These are phyloP conservation scores for Sericinus montela DNA, from an alignment of 2,888 invertebrate species.

Conservation along the genomic window DNA sequence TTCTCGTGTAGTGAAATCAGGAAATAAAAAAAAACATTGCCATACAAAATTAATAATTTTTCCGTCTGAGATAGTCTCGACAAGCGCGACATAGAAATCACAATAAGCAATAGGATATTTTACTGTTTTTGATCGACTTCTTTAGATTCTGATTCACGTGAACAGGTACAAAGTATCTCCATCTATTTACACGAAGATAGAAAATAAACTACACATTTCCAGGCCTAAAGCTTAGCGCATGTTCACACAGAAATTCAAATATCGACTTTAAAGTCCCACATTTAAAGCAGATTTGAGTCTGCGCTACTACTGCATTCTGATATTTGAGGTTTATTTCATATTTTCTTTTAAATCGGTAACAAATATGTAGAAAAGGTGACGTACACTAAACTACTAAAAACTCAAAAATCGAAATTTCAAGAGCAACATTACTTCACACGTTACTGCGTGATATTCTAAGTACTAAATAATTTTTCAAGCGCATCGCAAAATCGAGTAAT, in stretches of 20 bases:
- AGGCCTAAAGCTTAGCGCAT: background rate
- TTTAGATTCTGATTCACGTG: conserved; percentile 52
- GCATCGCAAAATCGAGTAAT: conserved; percentile 33
- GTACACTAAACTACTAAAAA: conserved; percentile 6
- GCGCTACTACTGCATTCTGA: background rate
- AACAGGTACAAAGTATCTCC: conserved; percentile 72
- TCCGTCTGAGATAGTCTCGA: background rate
- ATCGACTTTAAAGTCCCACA: background rate
- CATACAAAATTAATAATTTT: background rate
- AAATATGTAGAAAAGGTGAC: background rate
- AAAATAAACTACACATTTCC: conserved; percentile 28
- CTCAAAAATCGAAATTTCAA: background rate
- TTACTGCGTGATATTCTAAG: conserved; percentile 40
- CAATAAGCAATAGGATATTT: background rate
- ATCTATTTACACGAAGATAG: conserved; percentile 60
- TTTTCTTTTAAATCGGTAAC: conserved; percentile 8
- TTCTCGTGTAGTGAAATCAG: background rate
- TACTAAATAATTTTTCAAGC: conserved; percentile 62
- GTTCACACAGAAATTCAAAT: background rate
- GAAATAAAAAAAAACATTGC: background rate
- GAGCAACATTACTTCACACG: background rate
- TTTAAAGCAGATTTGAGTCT: conserved; percentile 8
- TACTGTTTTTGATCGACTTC: too few relatives aligned
- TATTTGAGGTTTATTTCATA: background rate
- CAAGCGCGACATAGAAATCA: background rate